A percentile compares a stretch with the other conserved stretches of the same genome.
Evolutionary conservation across 2,113 vertebrate genomes (phyloP).

Genomic region (Corydoras maculifer): DNA sequence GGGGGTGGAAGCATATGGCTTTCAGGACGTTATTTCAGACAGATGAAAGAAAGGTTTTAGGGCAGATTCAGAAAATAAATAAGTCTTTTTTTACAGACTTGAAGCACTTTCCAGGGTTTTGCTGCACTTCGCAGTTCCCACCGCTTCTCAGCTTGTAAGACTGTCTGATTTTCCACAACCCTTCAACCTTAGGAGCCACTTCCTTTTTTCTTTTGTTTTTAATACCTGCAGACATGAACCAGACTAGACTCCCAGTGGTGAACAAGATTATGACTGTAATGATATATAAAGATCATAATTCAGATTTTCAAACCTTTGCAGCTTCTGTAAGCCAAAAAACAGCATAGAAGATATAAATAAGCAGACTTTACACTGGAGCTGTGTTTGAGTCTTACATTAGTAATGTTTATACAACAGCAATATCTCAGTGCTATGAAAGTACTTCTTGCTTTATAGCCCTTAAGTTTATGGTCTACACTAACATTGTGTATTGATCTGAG

Average conservation of each 20-base stretch:
- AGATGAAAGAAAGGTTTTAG: conserved; percentile 33
- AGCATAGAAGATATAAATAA: too few relatives aligned
- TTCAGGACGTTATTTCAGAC: conserved; percentile 13
- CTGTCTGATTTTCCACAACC: conserved; percentile 57
- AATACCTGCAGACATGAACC: conserved; percentile 54
- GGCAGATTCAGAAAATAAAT: conserved; percentile 1
- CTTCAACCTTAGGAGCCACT: conserved; percentile 33
- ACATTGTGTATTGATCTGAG: too few relatives aligned
- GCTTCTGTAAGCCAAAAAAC: too few relatives aligned
- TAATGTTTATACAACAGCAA: not conserved
- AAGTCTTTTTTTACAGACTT: not conserved
- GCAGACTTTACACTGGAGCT: not conserved
- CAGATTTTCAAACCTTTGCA: conserved; percentile 46
- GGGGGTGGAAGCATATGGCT: conserved; percentile 13
- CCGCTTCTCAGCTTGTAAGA: conserved; percentile 53
- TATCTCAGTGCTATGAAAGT: not conserved
- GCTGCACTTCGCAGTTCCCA: not conserved
- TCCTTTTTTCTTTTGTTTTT: conserved; percentile 20
- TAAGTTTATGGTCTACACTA: too few relatives aligned
- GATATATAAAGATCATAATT: conserved; percentile 56
- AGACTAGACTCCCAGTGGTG: conserved; percentile 51
- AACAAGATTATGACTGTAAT: conserved; percentile 50
- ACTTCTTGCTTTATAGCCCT: too few relatives aligned
- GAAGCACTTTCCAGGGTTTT: conserved; percentile 43
- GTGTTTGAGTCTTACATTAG: not conserved